These are phyloP conservation scores for Junco hyemalis DNA, from an alignment of 2,113 vertebrate species.

Conservation along the genomic window DNA sequence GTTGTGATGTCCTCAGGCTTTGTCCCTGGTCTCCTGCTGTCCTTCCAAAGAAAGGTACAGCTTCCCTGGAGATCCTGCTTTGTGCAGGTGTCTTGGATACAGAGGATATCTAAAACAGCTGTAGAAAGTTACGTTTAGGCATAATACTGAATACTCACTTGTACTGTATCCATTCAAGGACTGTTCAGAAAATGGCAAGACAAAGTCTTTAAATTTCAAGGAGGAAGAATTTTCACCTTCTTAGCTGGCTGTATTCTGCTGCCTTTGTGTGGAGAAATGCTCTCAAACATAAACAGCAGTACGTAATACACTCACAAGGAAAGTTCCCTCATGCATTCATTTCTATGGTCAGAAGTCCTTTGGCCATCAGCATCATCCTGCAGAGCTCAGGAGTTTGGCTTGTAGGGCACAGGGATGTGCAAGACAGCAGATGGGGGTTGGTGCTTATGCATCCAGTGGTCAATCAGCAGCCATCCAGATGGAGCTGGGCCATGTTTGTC, in stretches of 20 bases:
- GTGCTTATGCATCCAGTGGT: neutral
- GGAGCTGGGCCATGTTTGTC: neutral
- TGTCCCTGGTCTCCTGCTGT: neutral
- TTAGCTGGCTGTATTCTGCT: neutral
- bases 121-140: neutral
- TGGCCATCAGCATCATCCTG: neutral
- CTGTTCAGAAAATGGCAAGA: neutral
- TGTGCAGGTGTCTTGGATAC: neutral
- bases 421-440: neutral
- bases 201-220: neutral
- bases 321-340: neutral
- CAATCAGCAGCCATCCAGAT: neutral
- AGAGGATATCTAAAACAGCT: neutral
- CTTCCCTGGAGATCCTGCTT: neutral
- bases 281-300: neutral
- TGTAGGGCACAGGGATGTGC: neutral
- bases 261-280: neutral
- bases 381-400: neutral
- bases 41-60: neutral
- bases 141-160: neutral
- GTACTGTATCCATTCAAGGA: neutral
- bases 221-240: neutral
- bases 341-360: neutral
- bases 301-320: neutral
- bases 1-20: neutral